phyloP scores from a whole-genome alignment of 35 echinoderm and acorn worm genomes.

The Ptychodera flava region DNA sequence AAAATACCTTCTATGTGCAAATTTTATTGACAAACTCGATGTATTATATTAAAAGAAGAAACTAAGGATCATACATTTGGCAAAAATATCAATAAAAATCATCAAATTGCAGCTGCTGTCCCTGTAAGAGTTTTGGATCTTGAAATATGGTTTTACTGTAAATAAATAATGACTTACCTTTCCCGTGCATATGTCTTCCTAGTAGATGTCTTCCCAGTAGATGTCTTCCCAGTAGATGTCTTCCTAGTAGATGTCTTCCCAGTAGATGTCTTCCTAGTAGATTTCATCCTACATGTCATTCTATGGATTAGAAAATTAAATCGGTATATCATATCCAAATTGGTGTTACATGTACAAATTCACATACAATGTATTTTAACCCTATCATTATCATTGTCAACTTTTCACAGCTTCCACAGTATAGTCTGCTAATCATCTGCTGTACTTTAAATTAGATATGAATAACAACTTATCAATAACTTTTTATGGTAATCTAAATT shows the following conservation, averaged over 20 bases:
- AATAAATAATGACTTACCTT: background rate
- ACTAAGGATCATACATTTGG: background rate
- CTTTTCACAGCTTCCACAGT: too few species aligned
- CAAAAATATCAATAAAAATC: background rate
- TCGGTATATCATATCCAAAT: background rate
- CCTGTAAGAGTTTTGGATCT: background rate
- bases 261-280: too few species aligned
- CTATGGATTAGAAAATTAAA: background rate
- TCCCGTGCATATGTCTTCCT: background rate
- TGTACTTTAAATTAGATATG: too few species aligned
- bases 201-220: slow-evolving; percentile 1
- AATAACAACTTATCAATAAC: too few species aligned
- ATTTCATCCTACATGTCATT: slow-evolving; percentile 1
- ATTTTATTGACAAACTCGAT: background rate
- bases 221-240: too few species aligned
- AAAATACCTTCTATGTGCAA: background rate
- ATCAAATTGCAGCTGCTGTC: background rate
- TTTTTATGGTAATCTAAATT: too few species aligned
- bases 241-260: too few species aligned
- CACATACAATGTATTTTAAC: background rate
- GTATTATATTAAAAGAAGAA: background rate
- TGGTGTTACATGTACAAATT: background rate
- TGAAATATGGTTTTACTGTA: background rate
- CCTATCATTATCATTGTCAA: too few species aligned
- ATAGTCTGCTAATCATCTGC: too few species aligned